A percentile compares a stretch with the other conserved stretches of the same genome.
phyloP scores from a whole-genome alignment of 2,113 vertebrate species.

The Daboia siamensis region DNA sequence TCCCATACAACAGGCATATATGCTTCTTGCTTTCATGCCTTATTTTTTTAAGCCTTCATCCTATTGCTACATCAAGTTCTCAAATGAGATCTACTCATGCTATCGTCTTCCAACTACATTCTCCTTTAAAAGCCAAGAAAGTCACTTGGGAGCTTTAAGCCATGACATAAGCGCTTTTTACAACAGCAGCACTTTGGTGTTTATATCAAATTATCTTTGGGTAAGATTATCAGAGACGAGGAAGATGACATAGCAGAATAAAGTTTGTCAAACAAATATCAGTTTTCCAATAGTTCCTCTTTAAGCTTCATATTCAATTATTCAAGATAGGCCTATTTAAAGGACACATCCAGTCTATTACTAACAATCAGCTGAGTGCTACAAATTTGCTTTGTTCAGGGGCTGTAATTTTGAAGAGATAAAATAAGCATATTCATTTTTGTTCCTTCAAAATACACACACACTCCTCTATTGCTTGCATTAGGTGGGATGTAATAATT shows the following conservation, averaged over 20 bases:
- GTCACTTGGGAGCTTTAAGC: background rate
- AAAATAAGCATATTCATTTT: background rate
- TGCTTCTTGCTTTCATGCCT: background rate
- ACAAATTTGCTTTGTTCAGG: background rate
- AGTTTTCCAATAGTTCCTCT: background rate
- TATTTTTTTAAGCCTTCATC: background rate
- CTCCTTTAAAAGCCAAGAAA: background rate
- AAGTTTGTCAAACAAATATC: background rate
- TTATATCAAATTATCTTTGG: background rate
- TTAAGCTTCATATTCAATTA: background rate
- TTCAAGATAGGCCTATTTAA: background rate
- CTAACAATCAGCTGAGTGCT: background rate
- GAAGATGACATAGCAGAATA: background rate
- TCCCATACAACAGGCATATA: background rate
- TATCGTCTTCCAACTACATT: background rate
- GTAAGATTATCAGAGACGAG: background rate
- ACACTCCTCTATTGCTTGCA: background rate
- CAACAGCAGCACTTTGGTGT: background rate
- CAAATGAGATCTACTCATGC: background rate
- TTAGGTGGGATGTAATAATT: background rate
- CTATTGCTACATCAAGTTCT: background rate
- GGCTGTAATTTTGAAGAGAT: background rate
- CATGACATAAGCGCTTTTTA: background rate
- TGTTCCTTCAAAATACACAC: background rate
- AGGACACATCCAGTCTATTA: background rate